Conservation (phyloP, 2,888 invertebrate species). For the Drosophila subquinaria region DNA sequence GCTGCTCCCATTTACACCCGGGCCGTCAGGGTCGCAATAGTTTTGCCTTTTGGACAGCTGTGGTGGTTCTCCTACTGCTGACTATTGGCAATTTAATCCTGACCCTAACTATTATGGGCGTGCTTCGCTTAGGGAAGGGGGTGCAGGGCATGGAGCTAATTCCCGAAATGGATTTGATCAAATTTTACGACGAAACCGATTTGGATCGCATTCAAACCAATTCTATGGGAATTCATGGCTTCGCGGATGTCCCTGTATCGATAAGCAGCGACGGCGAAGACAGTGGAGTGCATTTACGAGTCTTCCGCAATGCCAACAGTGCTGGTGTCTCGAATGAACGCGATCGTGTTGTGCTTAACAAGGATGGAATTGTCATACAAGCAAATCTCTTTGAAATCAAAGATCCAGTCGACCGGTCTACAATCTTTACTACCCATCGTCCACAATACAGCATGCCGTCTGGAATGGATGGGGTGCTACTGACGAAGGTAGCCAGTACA, state of each 20-base stretch:
- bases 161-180: constrained; percentile 90
- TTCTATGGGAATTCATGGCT: constrained; percentile 89
- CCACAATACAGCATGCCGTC: constrained; percentile 90
- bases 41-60: constrained; percentile 92
- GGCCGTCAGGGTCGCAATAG: constrained; percentile 84
- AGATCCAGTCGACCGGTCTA: constrained; percentile 88
- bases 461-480: constrained; percentile 88
- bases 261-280: constrained; percentile 80
- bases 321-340: constrained; percentile 59
- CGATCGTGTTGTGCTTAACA: constrained; percentile 87
- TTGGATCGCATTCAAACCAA: constrained; percentile 91
- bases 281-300: constrained; percentile 83
- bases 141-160: constrained; percentile 95
- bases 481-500: constrained; percentile 89
- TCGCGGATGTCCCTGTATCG: constrained; percentile 87
- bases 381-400: constrained; percentile 90
- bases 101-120: constrained; percentile 92
- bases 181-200: constrained; percentile 92
- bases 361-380: constrained; percentile 89
- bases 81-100: constrained; percentile 92
- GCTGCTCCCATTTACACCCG: constrained; percentile 65
- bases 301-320: constrained; percentile 80
- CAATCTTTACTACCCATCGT: constrained; percentile 91
- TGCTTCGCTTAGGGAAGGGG: constrained; percentile 91
- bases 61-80: constrained; percentile 89